Evolutionary conservation across 2,888 invertebrate species (phyloP), one percentile per base, ranked within the genome.

Genomic region (Nipponacmea schrenckii): DNA sequence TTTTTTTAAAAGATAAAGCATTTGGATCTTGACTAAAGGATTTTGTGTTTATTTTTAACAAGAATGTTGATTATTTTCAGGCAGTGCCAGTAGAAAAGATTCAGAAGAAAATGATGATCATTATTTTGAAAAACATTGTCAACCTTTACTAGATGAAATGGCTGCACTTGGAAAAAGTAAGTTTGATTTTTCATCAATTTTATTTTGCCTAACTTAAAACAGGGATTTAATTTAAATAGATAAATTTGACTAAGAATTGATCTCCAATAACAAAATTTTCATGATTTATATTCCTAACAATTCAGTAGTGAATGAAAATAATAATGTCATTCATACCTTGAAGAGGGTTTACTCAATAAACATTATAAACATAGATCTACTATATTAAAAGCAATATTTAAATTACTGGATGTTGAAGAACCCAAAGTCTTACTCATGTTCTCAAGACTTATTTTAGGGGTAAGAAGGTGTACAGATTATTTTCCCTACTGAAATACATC

Each of bases 361-460:
- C 88, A 91, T 72, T 91, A 91, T 64, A 91, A 91, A 83, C 85
- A 90, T 74, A 90, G 91, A 80, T 90, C 91, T 63, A 89, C 91
- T 70, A 92, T 93, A 75, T 88, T 94, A 62, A 93, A 94, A 70
- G 91, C 93, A 0, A 89, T 95, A 24, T 95, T 94, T 87, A 92
- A 92, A 69, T 92, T 94, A 80, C 92, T 95, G 0, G 95, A 95
- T 83, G 91, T 92, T 56, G 91, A 92, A 0, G 93, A 94, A 68
- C 93, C 94, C 64, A 90, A 91, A 50, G 90, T 95, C 31, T 90
- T 94, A 17, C 91, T 95, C 26, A 92, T 92, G 27, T 92, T 95
- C 31, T 94, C 94, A 0, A 91, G 93, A 74, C 92, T 94, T 69
- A 93, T 95, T 85, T 90, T 95, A n/a, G 93, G 93, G 81, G 95